Conservation (phyloP, 2,113 vertebrate genomes). For the Oryzias melastigma region DNA sequence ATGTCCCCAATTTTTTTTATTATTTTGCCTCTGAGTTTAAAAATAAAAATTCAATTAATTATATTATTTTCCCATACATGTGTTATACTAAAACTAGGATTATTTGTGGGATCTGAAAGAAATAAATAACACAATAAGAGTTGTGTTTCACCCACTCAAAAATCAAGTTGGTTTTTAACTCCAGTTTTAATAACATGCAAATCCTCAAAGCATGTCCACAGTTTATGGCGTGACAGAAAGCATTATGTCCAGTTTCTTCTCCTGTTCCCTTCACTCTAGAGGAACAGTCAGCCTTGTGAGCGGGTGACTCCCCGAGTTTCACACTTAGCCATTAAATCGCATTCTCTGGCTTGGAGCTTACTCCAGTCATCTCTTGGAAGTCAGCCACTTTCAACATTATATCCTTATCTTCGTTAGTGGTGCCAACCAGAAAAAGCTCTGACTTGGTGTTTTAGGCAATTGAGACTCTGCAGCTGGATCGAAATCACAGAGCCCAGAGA, state of each 20-base stretch:
- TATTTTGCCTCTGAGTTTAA: too few relatives aligned
- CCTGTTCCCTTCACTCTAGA: slow-evolving; percentile 23
- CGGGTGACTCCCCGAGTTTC: slow-evolving; percentile 50
- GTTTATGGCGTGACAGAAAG: slow-evolving; percentile 29
- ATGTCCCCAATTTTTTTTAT: too few relatives aligned
- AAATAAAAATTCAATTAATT: too few relatives aligned
- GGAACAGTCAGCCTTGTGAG: slow-evolving; percentile 31
- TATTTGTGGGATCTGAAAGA: too few relatives aligned
- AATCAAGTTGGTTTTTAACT: slow-evolving; percentile 24
- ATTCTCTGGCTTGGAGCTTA: slow-evolving; percentile 56
- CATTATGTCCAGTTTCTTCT: slow-evolving; percentile 34
- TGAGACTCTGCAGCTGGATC: slow-evolving; percentile 21
- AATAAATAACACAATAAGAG: too few relatives aligned
- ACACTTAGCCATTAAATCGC: slow-evolving; percentile 61
- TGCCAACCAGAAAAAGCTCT: slow-evolving; percentile 50
- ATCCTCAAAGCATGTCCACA: slow-evolving; percentile 27
- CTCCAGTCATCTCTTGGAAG: slow-evolving; percentile 51
- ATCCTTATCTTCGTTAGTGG: slow-evolving; percentile 56
- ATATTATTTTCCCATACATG: too few relatives aligned
- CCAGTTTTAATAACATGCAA: slow-evolving; percentile 37
- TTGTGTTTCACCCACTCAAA: neutral
- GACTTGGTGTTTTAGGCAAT: slow-evolving; percentile 34
- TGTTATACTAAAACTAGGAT: too few relatives aligned
- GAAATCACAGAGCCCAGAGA: slow-evolving; percentile 8
- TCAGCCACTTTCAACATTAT: slow-evolving; percentile 58